A percentile compares a stretch with the other conserved stretches of the same genome.
phyloP scores from a whole-genome alignment of 2,113 vertebrate species.

The Ceratotherium simum region DNA sequence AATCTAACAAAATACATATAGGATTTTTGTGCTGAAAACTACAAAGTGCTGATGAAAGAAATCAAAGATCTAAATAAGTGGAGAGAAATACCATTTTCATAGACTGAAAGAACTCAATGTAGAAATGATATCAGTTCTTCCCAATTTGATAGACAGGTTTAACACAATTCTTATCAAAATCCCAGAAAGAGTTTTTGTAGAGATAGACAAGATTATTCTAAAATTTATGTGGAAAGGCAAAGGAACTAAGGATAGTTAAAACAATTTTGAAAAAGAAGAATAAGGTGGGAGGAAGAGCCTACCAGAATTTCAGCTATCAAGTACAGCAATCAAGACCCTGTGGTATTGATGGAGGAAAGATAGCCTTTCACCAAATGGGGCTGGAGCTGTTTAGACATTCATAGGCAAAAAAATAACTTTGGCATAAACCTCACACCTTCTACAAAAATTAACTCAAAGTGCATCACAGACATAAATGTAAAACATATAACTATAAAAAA shows the following conservation, averaged over 20 bases:
- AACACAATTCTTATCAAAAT: background rate
- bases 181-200: background rate
- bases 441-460: no score
- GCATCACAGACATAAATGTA: no score
- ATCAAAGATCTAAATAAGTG: background rate
- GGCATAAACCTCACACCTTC: no score
- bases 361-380: background rate
- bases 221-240: background rate
- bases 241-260: background rate
- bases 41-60: background rate
- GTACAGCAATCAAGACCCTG: background rate
- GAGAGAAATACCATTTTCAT: background rate
- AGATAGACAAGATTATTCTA: background rate
- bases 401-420: background rate
- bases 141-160: background rate
- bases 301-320: background rate
- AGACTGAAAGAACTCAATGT: background rate
- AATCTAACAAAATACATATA: background rate
- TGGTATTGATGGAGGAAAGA: background rate
- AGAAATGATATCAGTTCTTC: background rate
- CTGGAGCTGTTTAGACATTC: background rate
- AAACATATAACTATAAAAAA: no score
- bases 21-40: background rate
- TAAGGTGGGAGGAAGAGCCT: background rate
- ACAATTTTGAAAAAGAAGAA: background rate